Evolutionary conservation across 92 coral and sea anemone species (phyloP).

Genomic region (Micromussa lordhowensis): DNA sequence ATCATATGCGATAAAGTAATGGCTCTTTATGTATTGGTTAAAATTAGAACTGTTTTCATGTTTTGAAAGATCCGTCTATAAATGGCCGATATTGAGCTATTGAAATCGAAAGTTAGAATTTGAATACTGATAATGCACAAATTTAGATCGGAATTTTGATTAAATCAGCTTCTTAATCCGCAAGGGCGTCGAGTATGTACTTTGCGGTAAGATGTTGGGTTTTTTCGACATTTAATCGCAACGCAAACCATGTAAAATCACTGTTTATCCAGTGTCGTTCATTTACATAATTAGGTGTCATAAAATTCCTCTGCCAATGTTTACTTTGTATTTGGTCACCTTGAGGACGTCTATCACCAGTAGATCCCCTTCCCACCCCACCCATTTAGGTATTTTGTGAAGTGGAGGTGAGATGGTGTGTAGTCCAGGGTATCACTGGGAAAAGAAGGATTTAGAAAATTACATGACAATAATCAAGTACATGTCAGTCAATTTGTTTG

Average conservation of each 20-base stretch:
- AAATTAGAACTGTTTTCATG: not conserved
- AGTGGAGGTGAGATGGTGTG: not conserved
- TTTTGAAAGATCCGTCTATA: not conserved
- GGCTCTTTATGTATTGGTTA: not conserved
- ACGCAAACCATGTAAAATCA: not conserved
- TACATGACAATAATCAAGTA: too few species aligned
- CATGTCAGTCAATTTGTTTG: not conserved
- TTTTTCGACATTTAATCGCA: not conserved
- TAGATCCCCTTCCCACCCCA: not conserved
- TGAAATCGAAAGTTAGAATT: not conserved
- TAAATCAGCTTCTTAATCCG: not conserved
- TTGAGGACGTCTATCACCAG: not conserved
- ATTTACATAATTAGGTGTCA: not conserved
- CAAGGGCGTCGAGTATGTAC: not conserved
- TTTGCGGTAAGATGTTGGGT: slow-evolving; percentile 15
- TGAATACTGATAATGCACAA: not conserved
- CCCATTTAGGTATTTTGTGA: not conserved
- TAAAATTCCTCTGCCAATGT: not conserved
- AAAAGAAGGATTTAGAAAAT: not conserved
- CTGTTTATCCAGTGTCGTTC: slow-evolving; percentile 15
- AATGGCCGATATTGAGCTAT: not conserved
- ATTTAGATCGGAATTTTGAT: slow-evolving; percentile 23
- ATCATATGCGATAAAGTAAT: not conserved
- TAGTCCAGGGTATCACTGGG: not conserved
- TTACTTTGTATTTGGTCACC: not conserved